Evolutionary conservation across 2,797 vertebrate genomes (phyloP), one percentile per base, ranked within the genome.

Genomic region (Phyllotis vaccarum): DNA sequence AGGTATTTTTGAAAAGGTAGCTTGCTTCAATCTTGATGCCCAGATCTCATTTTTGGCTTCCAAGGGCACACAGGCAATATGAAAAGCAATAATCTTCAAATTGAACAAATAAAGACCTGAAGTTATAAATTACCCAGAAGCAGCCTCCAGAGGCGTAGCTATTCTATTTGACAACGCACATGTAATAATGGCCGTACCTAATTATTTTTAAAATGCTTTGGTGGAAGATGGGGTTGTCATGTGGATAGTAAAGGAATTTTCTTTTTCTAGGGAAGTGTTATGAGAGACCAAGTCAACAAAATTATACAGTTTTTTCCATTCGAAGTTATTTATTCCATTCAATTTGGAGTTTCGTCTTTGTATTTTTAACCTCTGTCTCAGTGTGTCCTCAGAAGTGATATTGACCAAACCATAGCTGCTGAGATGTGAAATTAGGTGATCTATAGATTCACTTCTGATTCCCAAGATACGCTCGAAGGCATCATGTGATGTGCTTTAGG

Each of bases 371-470:
- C 91, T 96, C 87, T 94, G 91, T n/a, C 54, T 94, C 34, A 7
- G 21, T 83, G 70, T 96, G 27, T 89, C 27, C 75, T 92, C 66
- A 85, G 72, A 68, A 80, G 83, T 94, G 90, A 81, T 97, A 96
- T 64, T 96, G 94, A 97, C 94, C 95, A 94, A 95, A 89, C 22
- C 64, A 94, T 76, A 94, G 92, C 91, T 95, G 68, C 80, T 97
- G 95, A 96, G 88, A 97, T 95, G 91, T 97, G 94, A 97, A 97
- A 96, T 95, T 89, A 96, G 95, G 56, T 93, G 90, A 95, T 95
- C 96, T 97, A 96, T 96, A 96, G 95, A 96, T 96, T 96, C 96
- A 91, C 78, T 97, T 95, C 87, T 92, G 94, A 94, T 95, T 96
- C 94, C 89, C 58, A 92, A 94, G 90, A 95, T 96, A 95, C 80